These are phyloP conservation scores for Lycocorax pyrrhopterus DNA, from an alignment of 2,113 vertebrate species.

Conservation along the genomic window DNA sequence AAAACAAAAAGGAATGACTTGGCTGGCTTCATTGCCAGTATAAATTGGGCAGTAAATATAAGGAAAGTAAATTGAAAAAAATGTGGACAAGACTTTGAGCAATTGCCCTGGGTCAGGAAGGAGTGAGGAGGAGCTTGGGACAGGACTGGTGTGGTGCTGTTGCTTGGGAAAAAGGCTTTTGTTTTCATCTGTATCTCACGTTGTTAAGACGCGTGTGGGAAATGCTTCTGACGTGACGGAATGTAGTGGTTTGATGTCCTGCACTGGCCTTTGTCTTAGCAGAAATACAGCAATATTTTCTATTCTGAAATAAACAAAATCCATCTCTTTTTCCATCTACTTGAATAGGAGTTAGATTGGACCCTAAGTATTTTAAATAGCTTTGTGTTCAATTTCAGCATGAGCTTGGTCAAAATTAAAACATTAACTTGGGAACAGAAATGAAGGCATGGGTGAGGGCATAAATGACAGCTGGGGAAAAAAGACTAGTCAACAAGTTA, in stretches of 20 bases:
- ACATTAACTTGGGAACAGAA: neutral
- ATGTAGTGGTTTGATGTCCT: neutral
- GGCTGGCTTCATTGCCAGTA: neutral
- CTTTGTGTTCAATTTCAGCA: neutral
- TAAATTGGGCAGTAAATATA: neutral
- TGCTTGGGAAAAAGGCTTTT: conserved; percentile 13
- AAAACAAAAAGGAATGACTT: neutral
- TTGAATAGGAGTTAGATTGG: neutral
- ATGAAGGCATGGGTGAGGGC: neutral
- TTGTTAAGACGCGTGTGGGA: neutral
- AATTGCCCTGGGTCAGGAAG: neutral
- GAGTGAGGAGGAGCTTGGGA: neutral
- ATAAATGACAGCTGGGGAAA: neutral
- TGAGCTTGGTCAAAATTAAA: neutral
- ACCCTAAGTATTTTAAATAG: neutral
- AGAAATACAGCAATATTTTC: neutral
- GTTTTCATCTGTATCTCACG: neutral
- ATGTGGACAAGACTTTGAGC: neutral
- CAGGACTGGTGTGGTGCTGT: neutral
- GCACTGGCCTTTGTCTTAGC: neutral
- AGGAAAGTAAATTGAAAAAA: neutral
- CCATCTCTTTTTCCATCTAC: neutral
- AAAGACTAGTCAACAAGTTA: neutral
- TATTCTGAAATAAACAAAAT: neutral
- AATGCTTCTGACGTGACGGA: neutral